These are phyloP conservation scores for Nematolebias whitei DNA, from an alignment of 2,113 vertebrate species.

Conservation along the genomic window DNA sequence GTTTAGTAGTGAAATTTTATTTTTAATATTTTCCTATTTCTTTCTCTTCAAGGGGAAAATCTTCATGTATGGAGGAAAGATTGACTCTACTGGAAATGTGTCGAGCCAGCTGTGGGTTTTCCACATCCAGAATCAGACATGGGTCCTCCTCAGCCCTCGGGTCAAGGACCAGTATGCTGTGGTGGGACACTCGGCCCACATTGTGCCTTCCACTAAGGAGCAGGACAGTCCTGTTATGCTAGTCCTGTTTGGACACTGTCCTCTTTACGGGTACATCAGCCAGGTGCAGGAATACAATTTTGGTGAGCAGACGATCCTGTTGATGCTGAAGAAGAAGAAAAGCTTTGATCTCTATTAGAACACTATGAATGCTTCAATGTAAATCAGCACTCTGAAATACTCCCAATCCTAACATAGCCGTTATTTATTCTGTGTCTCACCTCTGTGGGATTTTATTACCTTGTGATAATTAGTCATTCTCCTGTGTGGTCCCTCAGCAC, in stretches of 20 bases:
- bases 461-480: not conserved
- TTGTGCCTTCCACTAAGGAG: constrained; percentile 76
- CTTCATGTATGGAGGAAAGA: constrained; percentile 98
- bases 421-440: not conserved
- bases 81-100: constrained; percentile 92
- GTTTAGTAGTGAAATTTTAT: too few relatives aligned
- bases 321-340: not conserved
- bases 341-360: not conserved
- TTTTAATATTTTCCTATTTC: not conserved
- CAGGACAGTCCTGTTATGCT: constrained; percentile 84
- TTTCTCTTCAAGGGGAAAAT: constrained; percentile 84
- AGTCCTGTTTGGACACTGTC: constrained; percentile 94
- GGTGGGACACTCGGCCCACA: constrained; percentile 94
- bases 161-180: constrained; percentile 93
- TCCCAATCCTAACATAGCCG: not conserved
- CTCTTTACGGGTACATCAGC: constrained; percentile 96
- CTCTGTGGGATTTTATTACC: not conserved
- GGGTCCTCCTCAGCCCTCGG: constrained; percentile 77
- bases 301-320: constrained; percentile 75
- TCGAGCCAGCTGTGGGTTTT: constrained; percentile 94
- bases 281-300: constrained; percentile 92
- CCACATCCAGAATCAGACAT: constrained; percentile 87
- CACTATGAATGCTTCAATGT: not conserved
- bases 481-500: constrained; percentile 68
- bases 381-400: not conserved